Base-by-base conservation (phyloP, 2,113 vertebrate species). In the Nipponia nippon region DNA sequence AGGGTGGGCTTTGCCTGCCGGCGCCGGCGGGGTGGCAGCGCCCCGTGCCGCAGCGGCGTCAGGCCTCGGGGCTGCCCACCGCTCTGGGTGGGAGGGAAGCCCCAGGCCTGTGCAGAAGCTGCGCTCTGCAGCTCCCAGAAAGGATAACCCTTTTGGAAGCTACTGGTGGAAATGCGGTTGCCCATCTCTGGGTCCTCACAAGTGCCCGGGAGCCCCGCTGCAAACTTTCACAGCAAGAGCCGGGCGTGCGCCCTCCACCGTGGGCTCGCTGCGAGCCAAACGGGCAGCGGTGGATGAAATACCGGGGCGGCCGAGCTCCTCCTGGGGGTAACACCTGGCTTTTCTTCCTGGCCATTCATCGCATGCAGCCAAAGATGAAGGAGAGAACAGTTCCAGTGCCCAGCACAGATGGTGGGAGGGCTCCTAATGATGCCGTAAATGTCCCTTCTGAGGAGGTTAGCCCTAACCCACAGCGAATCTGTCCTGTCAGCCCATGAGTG, bases 11-110 rank as follows among this genome's bases (percentile, higher is more conserved):
- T 44, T 0, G 1, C 66, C 29, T 8, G 10, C 65, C 71, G 3
- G 2, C 1, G 16, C 49, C 2, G 13, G 44, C 2, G 10, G 17
- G 26, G 21, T 29, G 53, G 32, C 44, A 44, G 80, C 1, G 8
- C n/a, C 42, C 29, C 1, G 13, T 6, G 42, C 32, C 2, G 1
- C 15, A 8, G 53, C 4, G 1, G 26, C 1, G 2, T 20, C 1
- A 2, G 8, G 27, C 26, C 18, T 14, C 0, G 6, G 56, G 62
- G 42, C 70, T 83, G 49, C 70, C 16, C 55, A 3, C 15, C 0
- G 2, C 21, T 4, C 9, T 5, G 23, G 29, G 42, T 30, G 49
- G 47, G 69, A 27, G 13, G 38, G 67, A 49, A 30, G 70, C 22
- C 55, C 49, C 23, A 15, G n/a, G 26, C 16, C 21, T 26, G 25